Evolutionary conservation across 2,797 vertebrate species (phyloP).

Genomic region (Esox masquinongy): DNA sequence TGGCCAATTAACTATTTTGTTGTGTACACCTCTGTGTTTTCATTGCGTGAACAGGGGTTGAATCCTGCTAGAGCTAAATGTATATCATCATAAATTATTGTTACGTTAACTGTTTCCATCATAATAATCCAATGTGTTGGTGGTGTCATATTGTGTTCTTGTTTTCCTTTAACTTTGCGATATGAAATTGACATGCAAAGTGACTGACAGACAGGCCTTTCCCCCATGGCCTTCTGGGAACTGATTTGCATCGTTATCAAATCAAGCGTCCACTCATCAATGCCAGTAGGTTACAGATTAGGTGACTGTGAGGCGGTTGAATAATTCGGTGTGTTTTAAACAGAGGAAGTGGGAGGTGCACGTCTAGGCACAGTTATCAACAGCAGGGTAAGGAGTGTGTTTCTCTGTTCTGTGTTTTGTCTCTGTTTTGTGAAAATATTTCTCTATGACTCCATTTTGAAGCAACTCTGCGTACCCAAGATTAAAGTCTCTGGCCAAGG

Average conservation of each 20-base stretch:
- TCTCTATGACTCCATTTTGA: conserved; percentile 58
- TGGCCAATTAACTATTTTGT: no score
- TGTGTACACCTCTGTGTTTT: no score
- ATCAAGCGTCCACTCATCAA: background rate
- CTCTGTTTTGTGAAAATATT: conserved; percentile 22
- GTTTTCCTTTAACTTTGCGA: background rate
- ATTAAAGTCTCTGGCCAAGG: conserved; percentile 33
- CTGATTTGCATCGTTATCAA: background rate
- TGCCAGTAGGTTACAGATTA: conserved; percentile 30
- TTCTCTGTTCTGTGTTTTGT: conserved; percentile 24
- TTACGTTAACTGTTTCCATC: no score
- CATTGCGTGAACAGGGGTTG: no score
- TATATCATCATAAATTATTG: no score
- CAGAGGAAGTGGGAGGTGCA: conserved; percentile 63
- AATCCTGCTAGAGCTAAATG: no score
- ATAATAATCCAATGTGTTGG: background rate
- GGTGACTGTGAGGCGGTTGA: conserved; percentile 51
- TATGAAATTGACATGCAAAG: conserved; percentile 49
- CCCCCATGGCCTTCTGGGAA: background rate
- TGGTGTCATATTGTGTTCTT: background rate
- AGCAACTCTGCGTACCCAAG: conserved; percentile 60
- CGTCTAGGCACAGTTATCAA: conserved; percentile 7
- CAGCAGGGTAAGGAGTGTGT: conserved; percentile 37
- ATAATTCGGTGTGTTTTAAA: conserved; percentile 25
- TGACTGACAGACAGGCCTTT: conserved; percentile 5